Conservation (phyloP, 2,113 vertebrate species). For the Xiphophorus hellerii region DNA sequence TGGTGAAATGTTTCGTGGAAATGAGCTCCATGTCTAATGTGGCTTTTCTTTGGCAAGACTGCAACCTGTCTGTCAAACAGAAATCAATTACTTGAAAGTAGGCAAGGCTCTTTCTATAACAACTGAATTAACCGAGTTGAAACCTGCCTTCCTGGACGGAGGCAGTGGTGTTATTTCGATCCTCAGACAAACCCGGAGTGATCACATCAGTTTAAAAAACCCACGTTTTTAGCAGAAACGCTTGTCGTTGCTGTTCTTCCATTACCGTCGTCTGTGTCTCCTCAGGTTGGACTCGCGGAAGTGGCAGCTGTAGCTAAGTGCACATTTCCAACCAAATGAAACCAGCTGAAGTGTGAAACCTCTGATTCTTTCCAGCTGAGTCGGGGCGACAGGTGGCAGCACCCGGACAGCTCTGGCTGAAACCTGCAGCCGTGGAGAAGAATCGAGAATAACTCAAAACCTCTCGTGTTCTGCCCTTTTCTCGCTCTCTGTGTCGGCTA, state of each 20-base stretch:
- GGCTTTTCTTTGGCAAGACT: slow-evolving; percentile 27
- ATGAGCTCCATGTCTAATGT: neutral
- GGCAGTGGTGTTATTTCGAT: neutral
- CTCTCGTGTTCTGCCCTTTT: too few species aligned
- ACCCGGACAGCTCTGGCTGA: neutral
- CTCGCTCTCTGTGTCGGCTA: too few species aligned
- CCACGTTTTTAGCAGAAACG: too few species aligned
- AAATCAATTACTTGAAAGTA: neutral
- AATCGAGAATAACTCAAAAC: too few species aligned
- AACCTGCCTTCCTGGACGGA: neutral
- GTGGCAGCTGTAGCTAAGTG: neutral
- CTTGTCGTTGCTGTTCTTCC: too few species aligned
- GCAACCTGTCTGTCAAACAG: slow-evolving; percentile 3
- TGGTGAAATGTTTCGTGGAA: slow-evolving; percentile 51
- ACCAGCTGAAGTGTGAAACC: neutral
- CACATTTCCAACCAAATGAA: neutral
- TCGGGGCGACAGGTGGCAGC: too few species aligned
- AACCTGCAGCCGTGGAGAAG: neutral
- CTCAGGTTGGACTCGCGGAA: neutral
- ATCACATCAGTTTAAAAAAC: too few species aligned
- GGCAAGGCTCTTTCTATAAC: neutral
- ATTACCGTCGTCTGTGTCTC: neutral
- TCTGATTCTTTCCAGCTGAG: neutral
- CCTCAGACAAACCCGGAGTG: too few species aligned
- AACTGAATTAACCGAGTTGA: neutral